phyloP scores from a whole-genome alignment of 2,888 invertebrate genomes.

The Callyntrura guangdongensis region DNA sequence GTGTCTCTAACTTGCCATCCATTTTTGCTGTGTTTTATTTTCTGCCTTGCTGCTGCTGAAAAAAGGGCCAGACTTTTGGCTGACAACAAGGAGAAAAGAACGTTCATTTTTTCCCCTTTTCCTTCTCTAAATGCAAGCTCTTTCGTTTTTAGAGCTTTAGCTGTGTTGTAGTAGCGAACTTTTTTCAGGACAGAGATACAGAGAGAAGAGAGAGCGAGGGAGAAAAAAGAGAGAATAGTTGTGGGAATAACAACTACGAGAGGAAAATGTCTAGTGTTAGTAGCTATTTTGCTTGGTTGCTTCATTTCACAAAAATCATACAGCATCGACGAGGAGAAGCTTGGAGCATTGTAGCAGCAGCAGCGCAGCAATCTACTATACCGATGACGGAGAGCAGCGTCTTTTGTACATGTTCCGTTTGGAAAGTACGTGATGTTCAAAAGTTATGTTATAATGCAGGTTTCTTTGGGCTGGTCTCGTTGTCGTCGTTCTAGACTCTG shows the following conservation, averaged over 20 bases:
- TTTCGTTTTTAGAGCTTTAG: neutral
- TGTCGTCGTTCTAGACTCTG: neutral
- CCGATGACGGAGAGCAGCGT: too few relatives aligned
- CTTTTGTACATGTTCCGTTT: conserved; percentile 40
- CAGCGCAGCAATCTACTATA: neutral
- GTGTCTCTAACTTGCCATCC: conserved; percentile 9
- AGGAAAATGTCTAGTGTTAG: neutral
- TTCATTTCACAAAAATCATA: conserved; percentile 62
- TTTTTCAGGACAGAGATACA: neutral
- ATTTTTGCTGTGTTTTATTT: neutral
- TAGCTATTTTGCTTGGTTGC: conserved; percentile 73
- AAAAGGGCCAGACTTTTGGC: conserved; percentile 27
- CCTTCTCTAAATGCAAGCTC: neutral
- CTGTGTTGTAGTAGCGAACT: neutral
- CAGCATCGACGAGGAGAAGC: conserved; percentile 22
- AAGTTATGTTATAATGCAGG: conserved; percentile 58
- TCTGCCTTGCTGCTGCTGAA: neutral
- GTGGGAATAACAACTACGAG: conserved; percentile 25
- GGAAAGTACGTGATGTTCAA: conserved; percentile 48
- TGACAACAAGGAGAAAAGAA: conserved; percentile 29
- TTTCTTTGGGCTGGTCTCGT: conserved; percentile 41
- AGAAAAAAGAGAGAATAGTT: conserved; percentile 34
- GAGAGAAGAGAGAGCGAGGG: neutral
- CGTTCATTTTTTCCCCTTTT: too few relatives aligned
- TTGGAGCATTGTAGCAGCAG: neutral